phyloP scores from a whole-genome alignment of 2,797 vertebrate species.

The Periparus ater region DNA sequence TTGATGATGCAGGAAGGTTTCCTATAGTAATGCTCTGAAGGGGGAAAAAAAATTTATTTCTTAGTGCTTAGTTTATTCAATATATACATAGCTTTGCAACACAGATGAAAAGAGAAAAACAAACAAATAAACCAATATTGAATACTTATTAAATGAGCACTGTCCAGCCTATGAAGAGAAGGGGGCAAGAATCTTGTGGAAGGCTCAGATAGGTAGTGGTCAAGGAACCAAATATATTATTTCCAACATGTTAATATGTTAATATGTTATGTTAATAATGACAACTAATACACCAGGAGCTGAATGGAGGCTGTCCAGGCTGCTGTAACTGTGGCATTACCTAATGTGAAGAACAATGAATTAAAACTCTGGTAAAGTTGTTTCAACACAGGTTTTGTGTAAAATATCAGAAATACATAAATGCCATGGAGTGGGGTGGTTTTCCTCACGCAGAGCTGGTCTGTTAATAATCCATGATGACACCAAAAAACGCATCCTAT shows the following conservation, averaged over 20 bases:
- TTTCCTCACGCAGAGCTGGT: neutral
- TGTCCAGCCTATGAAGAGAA: neutral
- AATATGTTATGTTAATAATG: neutral
- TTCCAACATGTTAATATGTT: neutral
- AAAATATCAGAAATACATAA: neutral
- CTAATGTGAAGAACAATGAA: neutral
- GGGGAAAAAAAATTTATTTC: neutral
- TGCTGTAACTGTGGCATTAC: neutral
- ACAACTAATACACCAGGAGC: neutral
- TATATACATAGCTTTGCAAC: neutral
- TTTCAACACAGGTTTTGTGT: neutral
- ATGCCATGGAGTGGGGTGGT: neutral
- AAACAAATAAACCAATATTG: neutral
- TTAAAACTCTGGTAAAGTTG: neutral
- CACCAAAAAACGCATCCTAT: neutral
- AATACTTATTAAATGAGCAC: neutral
- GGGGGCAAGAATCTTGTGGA: neutral
- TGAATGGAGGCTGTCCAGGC: neutral
- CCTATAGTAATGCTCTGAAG: neutral
- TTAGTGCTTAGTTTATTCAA: neutral
- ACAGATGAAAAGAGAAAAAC: neutral
- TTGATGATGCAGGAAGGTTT: neutral
- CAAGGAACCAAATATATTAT: neutral
- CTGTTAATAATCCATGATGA: neutral
- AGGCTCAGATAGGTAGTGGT: neutral